Percentiles rank a stretch among this genome's conserved stretches.
These are phyloP conservation scores for Diplolepis rosae DNA, from an alignment of 2,888 invertebrate species.

Conservation along the genomic window DNA sequence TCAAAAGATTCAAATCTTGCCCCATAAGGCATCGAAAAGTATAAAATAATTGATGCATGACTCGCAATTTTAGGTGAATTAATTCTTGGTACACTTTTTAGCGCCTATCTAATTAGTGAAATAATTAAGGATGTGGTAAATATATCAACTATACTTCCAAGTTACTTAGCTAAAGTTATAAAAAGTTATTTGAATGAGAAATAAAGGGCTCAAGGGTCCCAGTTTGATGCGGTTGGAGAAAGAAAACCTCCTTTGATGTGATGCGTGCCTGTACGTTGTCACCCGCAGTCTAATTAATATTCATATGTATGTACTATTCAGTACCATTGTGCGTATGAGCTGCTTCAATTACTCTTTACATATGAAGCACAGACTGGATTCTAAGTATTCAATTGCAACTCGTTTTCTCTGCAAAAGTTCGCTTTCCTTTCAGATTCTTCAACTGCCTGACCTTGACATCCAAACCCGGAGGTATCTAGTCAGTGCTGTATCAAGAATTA, in stretches of 20 bases:
- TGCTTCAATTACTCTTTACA: slow-evolving; percentile 24
- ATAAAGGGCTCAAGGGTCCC: slow-evolving; percentile 57
- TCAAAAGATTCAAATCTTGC: too few relatives aligned
- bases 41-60: too few relatives aligned
- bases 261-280: slow-evolving; percentile 68
- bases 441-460: neutral
- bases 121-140: too few relatives aligned
- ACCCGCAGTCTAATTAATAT: slow-evolving; percentile 73
- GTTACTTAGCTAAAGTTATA: neutral
- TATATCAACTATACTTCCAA: neutral
- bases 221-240: slow-evolving; percentile 52
- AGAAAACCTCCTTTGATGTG: slow-evolving; percentile 60
- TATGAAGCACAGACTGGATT: slow-evolving; percentile 9
- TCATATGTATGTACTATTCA: slow-evolving; percentile 68
- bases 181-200: slow-evolving; percentile 6
- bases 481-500: neutral
- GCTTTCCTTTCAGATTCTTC: neutral
- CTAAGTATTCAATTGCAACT: slow-evolving; percentile 18
- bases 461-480: neutral
- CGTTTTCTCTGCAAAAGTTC: neutral
- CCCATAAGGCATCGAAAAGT: too few relatives aligned
- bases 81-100: too few relatives aligned
- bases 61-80: too few relatives aligned
- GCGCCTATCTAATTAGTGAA: too few relatives aligned
- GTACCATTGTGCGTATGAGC: slow-evolving; percentile 50